These are phyloP conservation scores for Buceros bicornis DNA, from an alignment of 2,797 vertebrate species.

Conservation along the genomic window DNA sequence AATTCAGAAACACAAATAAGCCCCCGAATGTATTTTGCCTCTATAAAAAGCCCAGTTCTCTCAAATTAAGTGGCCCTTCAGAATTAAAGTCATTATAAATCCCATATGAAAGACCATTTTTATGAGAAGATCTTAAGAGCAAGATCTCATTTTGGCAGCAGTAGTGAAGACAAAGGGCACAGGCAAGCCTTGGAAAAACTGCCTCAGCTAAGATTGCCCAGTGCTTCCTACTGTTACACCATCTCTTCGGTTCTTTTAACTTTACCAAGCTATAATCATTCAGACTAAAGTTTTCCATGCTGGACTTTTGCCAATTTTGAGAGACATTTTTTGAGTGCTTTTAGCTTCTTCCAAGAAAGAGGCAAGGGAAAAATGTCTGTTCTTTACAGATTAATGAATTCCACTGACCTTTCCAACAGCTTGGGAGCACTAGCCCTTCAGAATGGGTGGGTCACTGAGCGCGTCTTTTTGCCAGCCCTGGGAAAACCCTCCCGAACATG, in stretches of 20 bases:
- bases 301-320: constrained; percentile 9
- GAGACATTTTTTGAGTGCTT: constrained; percentile 20
- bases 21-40: background rate
- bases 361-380: background rate
- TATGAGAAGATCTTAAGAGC: constrained; percentile 2
- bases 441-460: accelerated
- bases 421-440: background rate
- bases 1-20: background rate
- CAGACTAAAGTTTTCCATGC: constrained; percentile 16
- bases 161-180: background rate
- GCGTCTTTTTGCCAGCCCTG: background rate
- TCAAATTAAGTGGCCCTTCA: constrained; percentile 16
- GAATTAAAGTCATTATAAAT: constrained; percentile 12
- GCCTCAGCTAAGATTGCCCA: constrained; percentile 4
- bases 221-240: background rate
- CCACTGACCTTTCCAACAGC: background rate
- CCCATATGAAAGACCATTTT: constrained; percentile 19
- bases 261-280: background rate
- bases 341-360: background rate
- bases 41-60: background rate
- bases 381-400: constrained; percentile 26
- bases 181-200: background rate
- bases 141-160: constrained; percentile 19
- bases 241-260: background rate
- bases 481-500: constrained; percentile 7